Percentiles rank a stretch among this genome's conserved stretches.
phyloP scores from a whole-genome alignment of 2,888 invertebrate genomes.

The Nephrotoma guestfalica region DNA sequence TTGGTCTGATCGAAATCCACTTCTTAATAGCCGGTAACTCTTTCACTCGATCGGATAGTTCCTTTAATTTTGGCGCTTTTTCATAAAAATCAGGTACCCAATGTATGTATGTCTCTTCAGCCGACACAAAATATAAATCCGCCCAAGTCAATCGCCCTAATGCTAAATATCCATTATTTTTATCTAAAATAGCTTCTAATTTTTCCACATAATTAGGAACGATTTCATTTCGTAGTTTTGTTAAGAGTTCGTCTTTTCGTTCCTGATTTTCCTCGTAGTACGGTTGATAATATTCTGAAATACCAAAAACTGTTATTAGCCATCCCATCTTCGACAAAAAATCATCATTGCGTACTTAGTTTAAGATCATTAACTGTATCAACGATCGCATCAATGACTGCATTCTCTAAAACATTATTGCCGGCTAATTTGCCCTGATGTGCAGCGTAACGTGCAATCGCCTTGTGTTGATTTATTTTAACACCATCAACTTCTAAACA shows the following conservation, averaged over 20 bases:
- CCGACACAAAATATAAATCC: background rate
- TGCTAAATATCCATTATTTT: background rate
- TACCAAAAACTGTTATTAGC: background rate
- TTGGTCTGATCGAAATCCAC: background rate
- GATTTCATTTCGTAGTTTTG: background rate
- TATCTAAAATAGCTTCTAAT: background rate
- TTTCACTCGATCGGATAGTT: background rate
- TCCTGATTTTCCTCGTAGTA: background rate
- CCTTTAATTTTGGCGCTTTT: background rate
- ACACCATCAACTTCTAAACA: constrained; percentile 46
- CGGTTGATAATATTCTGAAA: background rate
- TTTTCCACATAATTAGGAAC: background rate
- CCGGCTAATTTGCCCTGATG: constrained; percentile 41
- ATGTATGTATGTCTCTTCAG: background rate
- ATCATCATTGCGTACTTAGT: constrained; percentile 28
- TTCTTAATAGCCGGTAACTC: background rate
- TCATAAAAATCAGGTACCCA: background rate
- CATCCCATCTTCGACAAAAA: too few species aligned
- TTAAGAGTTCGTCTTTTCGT: background rate
- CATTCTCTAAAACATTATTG: constrained; percentile 41
- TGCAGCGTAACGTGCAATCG: constrained; percentile 40
- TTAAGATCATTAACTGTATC: constrained; percentile 49
- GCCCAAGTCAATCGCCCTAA: background rate
- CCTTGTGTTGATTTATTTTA: constrained; percentile 41
- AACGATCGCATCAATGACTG: constrained; percentile 45